Percentiles rank a stretch among this genome's conserved stretches.
phyloP scores from a whole-genome alignment of 2,888 invertebrate genomes.

The Pinctada fucata region DNA sequence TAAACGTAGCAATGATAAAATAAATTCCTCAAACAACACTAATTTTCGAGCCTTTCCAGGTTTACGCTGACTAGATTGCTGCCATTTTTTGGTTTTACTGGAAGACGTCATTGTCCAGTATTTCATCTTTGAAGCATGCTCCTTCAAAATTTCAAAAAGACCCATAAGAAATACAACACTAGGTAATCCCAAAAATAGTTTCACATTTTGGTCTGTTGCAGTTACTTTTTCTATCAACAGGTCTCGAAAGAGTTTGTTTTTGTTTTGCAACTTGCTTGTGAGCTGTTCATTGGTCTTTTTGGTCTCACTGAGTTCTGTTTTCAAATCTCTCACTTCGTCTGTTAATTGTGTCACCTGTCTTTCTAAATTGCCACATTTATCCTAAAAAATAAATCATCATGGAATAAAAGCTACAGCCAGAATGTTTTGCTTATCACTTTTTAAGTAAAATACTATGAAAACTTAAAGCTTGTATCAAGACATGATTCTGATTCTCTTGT shows the following conservation, averaged over 20 bases:
- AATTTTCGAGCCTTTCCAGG: not conserved
- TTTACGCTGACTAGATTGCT: not conserved
- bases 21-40: not conserved
- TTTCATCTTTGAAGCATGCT: conserved; percentile 6
- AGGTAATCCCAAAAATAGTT: conserved; percentile 1
- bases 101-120: not conserved
- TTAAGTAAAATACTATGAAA: too few relatives aligned
- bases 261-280: not conserved
- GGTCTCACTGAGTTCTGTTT: not conserved
- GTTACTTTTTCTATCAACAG: not conserved
- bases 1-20: not conserved
- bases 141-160: conserved; percentile 1
- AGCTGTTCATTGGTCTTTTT: not conserved
- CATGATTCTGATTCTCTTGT: too few relatives aligned
- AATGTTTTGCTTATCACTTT: not conserved
- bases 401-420: not conserved
- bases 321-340: not conserved
- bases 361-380: not conserved
- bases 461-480: too few relatives aligned
- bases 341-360: not conserved
- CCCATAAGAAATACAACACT: conserved; percentile 5
- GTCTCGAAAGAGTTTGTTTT: not conserved
- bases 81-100: not conserved
- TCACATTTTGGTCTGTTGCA: not conserved
- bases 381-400: not conserved